Percentiles rank a stretch among this genome's conserved stretches.
phyloP scores from a whole-genome alignment of 2,797 vertebrate genomes.

The Tiaroga cobitis region DNA sequence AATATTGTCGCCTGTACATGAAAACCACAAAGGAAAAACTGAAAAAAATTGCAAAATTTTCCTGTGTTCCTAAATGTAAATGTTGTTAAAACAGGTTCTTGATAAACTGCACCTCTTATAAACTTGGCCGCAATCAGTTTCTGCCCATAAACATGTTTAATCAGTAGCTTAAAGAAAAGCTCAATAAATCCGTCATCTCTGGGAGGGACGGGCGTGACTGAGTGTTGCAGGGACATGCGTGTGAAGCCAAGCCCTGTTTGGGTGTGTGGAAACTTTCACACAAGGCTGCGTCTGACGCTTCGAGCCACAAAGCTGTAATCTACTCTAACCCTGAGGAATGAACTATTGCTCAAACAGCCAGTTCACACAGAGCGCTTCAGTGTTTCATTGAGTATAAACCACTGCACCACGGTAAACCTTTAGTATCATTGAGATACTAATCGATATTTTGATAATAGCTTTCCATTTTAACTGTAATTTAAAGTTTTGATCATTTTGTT shows the following conservation, averaged over 20 bases:
- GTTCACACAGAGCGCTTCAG: neutral
- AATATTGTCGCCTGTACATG: no score
- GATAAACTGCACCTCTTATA: neutral
- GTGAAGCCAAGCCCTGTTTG: conserved; percentile 44
- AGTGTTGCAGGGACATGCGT: conserved; percentile 19
- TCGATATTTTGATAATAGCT: neutral
- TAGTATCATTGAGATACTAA: neutral
- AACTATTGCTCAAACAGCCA: neutral
- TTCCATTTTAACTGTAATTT: neutral
- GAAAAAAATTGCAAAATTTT: neutral
- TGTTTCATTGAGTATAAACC: neutral
- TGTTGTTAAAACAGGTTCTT: neutral
- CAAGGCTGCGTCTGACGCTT: conserved; percentile 39
- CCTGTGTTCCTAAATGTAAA: no score
- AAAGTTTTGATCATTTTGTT: neutral
- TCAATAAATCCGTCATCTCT: neutral
- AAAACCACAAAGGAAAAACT: no score
- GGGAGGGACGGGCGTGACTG: neutral
- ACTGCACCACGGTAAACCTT: neutral
- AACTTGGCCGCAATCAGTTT: neutral
- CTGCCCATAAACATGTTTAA: neutral
- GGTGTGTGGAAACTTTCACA: conserved; percentile 56
- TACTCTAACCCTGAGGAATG: neutral
- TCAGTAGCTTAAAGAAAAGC: neutral
- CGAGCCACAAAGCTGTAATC: neutral